Conservation (phyloP, 2,113 vertebrate species). For the Ptilonorhynchus violaceus region DNA sequence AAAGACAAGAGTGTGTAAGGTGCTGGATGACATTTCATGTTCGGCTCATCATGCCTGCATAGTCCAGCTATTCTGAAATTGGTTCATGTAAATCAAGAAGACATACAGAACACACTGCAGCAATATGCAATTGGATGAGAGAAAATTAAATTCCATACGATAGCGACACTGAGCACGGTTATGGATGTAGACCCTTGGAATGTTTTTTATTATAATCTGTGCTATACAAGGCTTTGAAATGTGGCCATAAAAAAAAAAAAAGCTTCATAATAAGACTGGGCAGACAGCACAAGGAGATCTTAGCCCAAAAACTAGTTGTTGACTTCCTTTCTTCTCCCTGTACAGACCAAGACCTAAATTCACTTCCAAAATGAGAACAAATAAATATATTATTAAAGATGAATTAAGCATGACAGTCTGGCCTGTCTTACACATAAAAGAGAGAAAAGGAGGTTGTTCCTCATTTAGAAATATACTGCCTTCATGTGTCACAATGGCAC, state of each 20-base stretch:
- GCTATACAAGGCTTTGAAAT: neutral
- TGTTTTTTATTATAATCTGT: neutral
- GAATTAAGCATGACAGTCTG: neutral
- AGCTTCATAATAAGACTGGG: neutral
- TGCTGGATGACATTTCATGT: neutral
- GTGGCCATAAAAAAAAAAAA: neutral
- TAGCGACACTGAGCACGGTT: neutral
- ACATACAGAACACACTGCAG: neutral
- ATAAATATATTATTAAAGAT: constrained; percentile 12
- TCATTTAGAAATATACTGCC: neutral
- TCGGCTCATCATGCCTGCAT: neutral
- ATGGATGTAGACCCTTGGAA: neutral
- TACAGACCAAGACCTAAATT: neutral
- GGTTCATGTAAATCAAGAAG: neutral
- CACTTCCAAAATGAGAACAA: neutral
- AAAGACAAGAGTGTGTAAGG: neutral
- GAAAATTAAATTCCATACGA: neutral
- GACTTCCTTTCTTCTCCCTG: neutral
- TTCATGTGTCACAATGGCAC: neutral
- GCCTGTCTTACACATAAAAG: neutral
- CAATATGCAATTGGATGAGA: neutral
- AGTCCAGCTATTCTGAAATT: neutral
- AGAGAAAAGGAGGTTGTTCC: neutral
- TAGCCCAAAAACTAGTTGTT: neutral
- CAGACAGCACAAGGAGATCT: neutral